phyloP scores from a whole-genome alignment of 2,797 vertebrate species.

The Aphelocoma californica region DNA sequence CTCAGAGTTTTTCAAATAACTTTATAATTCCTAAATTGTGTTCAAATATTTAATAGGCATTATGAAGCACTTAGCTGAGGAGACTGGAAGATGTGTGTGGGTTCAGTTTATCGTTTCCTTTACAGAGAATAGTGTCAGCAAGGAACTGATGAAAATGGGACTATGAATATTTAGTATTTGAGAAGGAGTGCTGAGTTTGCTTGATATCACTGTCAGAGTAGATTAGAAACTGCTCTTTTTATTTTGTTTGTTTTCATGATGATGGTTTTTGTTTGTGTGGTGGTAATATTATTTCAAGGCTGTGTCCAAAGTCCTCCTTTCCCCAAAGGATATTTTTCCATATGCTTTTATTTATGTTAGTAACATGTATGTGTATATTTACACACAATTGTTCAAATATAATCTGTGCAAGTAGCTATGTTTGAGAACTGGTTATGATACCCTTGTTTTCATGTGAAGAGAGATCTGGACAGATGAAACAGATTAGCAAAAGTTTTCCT shows the following conservation, averaged over 20 bases:
- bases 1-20: background rate
- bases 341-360: background rate
- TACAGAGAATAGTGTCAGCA: background rate
- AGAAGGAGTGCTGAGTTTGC: constrained; percentile 50
- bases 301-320: background rate
- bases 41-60: background rate
- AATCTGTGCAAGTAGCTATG: background rate
- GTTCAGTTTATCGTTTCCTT: constrained; percentile 32
- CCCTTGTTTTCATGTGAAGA: background rate
- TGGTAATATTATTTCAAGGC: background rate
- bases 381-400: background rate
- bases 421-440: background rate
- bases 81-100: background rate
- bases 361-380: background rate
- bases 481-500: background rate
- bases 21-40: background rate
- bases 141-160: background rate
- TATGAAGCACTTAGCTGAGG: background rate
- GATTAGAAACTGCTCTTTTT: constrained; percentile 53
- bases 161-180: constrained; percentile 49
- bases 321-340: background rate
- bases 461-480: background rate
- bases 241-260: background rate
- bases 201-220: constrained; percentile 31
- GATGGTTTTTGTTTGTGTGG: background rate